Evolutionary conservation across 2,888 invertebrate species (phyloP), one percentile per base, ranked within the genome.

Genomic region (Cataglyphis altisquamis): DNA sequence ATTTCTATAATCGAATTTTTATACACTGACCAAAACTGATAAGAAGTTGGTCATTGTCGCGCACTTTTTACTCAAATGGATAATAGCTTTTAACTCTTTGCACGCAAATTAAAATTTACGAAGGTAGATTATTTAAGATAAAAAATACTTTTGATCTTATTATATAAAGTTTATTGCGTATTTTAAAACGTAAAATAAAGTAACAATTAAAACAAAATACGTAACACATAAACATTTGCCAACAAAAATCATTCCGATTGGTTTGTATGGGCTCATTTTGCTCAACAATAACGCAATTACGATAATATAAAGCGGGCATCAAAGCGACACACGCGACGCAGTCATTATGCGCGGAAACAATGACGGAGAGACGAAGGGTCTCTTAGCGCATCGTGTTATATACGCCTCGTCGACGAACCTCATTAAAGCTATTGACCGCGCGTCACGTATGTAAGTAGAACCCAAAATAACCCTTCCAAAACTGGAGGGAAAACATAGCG

Each of bases 321-420:
- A 80, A 83, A 72, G 63, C 80, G 45, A 25, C 70, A 63, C 62
- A 70, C 32, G 41, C 68, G n/a, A 29, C 55, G 55, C 32, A 80
- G 57, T 72, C 60, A 80, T 80, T 80, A 72, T 45, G 72, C 67
- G 41, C 52, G 85, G 84, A 89, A 67, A 84, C 70, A 83, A 84
- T 84, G 87, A 86, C 82, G 64, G 72, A 77, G 84, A 63, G 81
- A 70, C 52, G 52, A 52, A 52, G 60, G 80, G 82, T 75, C 78
- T 78, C 87, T 88, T 84, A 82, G 81, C 68, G 84, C 84, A 88
- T 88, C 80, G 83, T 74, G 83, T 89, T 89, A 89, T 89, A 84
- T 85, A 88, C 83, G 74, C 67, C 78, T 83, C 84, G 84, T 68
- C 83, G 85, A 36, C 84, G 73, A 90, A 82, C 90, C 90, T 88